phyloP scores from a whole-genome alignment of 2,888 invertebrate genomes.

The Stenurella melanura region DNA sequence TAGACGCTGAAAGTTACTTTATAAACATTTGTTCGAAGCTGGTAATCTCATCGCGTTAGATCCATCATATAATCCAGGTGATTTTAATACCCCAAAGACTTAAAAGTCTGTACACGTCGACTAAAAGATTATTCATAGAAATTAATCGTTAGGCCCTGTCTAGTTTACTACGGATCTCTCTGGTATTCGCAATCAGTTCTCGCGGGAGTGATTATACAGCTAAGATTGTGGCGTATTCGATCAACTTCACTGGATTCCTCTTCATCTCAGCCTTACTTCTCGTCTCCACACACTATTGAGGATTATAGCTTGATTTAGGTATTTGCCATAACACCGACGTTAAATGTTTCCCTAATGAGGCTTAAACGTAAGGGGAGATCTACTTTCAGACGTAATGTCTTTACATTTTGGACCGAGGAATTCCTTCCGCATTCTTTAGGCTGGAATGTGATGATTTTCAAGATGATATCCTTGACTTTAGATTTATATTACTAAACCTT shows the following conservation, averaged over 20 bases:
- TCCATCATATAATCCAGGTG: conserved; percentile 7
- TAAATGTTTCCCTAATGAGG: conserved; percentile 36
- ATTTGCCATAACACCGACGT: conserved; percentile 29
- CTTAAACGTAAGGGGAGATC: conserved; percentile 4
- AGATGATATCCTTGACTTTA: conserved; percentile 12
- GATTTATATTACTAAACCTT: neutral
- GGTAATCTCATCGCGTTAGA: conserved; percentile 1
- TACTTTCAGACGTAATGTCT: conserved; percentile 16
- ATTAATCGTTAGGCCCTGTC: conserved; percentile 44
- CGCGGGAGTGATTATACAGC: conserved; percentile 65
- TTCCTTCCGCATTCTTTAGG: conserved; percentile 13
- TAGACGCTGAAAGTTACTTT: too few species aligned
- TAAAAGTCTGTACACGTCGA: conserved; percentile 31
- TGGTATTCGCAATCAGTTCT: conserved; percentile 66
- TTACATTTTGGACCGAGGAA: conserved; percentile 12
- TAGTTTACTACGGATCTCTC: conserved; percentile 62
- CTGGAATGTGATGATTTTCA: conserved; percentile 12
- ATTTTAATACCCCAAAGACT: conserved; percentile 30
- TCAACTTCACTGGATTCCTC: conserved; percentile 50
- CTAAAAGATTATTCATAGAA: conserved; percentile 45
- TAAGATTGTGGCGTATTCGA: conserved; percentile 61
- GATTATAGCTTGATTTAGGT: conserved; percentile 58
- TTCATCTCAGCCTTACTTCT: conserved; percentile 50
- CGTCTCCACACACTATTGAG: conserved; percentile 52
- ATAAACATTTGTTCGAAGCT: too few species aligned